Evolutionary conservation across 2,797 vertebrate species (phyloP), one percentile per base, ranked within the genome.

Genomic region (Mus spretus): DNA sequence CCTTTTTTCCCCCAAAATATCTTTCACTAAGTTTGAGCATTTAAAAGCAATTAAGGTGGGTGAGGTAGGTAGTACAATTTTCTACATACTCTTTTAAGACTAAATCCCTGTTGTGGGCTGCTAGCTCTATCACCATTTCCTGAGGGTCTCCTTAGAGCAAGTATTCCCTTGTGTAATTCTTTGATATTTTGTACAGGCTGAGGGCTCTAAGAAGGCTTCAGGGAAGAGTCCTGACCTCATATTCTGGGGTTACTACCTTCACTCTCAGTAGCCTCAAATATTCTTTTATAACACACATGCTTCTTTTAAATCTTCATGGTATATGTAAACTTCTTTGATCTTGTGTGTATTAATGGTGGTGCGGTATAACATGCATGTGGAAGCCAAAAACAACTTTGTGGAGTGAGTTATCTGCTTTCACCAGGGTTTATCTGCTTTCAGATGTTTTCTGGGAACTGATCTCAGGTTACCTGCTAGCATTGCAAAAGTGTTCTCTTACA

Each of bases 11-110:
- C 22, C 7, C 44, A 86, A 94, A 78, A 26, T 85, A 24, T 90
- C 55, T 92, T 96, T 96, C 91, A 22, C 79, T 85, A 20, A 61
- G 24, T 84, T 74, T 79, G 86, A 91, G 15, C 40, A 87, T 57
- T 44, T 59, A 95, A 89, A 47, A 78, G 28, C 72, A 93, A 12
- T 87, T 40, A 91, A 91, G 28, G 59, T 93, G 17, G 26, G 89
- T 93, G 22, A 93, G 4, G 8, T 40, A 83, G 20, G 72, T 55
- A 55, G n/a, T 44, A 84, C 44, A 40, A 24, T 70, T 92, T 63
- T 77, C 65, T 78, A 4, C 61, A 40, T 53, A 70, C 85, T 77
- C 74, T 67, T 92, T 72, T 80, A 61, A 92, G 81, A 95, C 67
- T 80, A 87, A 81, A 91, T 84, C 57, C 3, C 50, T 88, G 57